Evolutionary conservation across 2,888 invertebrate species (phyloP).

Genomic region (Enchytraeus crypticus): DNA sequence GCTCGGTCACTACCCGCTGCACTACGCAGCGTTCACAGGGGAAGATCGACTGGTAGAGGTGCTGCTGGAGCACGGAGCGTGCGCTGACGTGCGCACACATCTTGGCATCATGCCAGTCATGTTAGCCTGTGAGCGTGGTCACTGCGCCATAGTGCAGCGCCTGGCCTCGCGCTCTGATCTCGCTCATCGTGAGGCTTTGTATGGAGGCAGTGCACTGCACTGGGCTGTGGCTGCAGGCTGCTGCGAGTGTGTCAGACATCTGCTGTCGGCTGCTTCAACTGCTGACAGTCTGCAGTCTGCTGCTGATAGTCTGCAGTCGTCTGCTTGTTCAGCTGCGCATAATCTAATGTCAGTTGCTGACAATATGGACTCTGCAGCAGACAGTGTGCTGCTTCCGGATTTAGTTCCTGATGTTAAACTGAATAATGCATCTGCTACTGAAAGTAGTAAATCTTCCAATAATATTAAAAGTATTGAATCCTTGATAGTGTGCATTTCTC

Average conservation of each 20-base stretch:
- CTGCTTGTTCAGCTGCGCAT: too few relatives aligned
- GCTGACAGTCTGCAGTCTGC: too few relatives aligned
- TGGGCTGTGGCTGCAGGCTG: constrained; percentile 18
- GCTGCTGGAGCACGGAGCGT: constrained; percentile 7
- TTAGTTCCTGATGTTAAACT: too few relatives aligned
- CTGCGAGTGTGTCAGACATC: constrained; percentile 4
- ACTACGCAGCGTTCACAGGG: constrained; percentile 16
- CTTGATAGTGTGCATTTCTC: too few relatives aligned
- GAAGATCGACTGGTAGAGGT: constrained; percentile 5
- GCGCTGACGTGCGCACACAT: constrained; percentile 12
- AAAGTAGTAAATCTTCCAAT: too few relatives aligned
- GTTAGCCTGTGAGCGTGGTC: constrained; percentile 15
- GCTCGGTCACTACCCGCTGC: constrained; percentile 16
- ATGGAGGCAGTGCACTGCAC: constrained; percentile 15
- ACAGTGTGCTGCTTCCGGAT: too few relatives aligned
- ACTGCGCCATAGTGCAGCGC: constrained; percentile 6
- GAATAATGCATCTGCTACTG: too few relatives aligned
- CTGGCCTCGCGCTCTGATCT: constrained; percentile 7
- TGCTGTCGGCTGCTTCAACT: background rate
- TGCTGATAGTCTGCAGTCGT: too few relatives aligned
- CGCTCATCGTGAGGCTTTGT: constrained; percentile 8
- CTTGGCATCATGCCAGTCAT: constrained; percentile 15
- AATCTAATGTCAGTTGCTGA: too few relatives aligned
- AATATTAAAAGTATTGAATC: too few relatives aligned
- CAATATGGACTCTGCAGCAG: too few relatives aligned